phyloP scores from a whole-genome alignment of 2,888 invertebrate genomes.

The Deroplatys truncata region DNA sequence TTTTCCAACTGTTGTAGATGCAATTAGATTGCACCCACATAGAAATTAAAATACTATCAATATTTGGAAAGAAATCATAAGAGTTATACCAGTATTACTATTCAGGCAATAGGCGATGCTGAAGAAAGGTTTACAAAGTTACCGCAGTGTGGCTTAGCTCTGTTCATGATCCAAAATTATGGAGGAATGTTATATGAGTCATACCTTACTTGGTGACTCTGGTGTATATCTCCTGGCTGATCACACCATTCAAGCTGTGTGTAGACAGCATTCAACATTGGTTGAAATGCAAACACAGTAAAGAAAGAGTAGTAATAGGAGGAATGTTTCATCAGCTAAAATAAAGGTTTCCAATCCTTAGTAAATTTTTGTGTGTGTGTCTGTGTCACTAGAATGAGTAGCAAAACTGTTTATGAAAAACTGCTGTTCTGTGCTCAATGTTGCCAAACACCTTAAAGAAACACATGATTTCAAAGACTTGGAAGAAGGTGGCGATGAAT shows the following conservation, averaged over 20 bases:
- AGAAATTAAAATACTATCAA: background rate
- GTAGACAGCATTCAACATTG: background rate
- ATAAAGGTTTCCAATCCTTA: background rate
- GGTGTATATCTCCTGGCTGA: background rate
- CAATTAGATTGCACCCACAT: background rate
- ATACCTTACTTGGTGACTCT: background rate
- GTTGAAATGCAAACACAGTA: background rate
- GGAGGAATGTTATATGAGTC: background rate
- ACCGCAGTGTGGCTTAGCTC: background rate
- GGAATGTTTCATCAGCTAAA: background rate
- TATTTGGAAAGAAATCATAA: background rate
- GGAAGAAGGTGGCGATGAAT: too few species aligned
- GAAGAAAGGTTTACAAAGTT: background rate
- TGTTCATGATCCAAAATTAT: background rate
- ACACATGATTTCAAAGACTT: too few species aligned
- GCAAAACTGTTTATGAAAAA: too few species aligned
- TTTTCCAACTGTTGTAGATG: background rate
- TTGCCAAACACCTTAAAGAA: background rate
- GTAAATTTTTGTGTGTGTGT: background rate
- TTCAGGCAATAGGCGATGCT: too few species aligned
- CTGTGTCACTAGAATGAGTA: background rate
- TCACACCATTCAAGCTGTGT: background rate
- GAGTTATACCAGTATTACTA: background rate
- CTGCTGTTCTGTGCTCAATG: background rate
- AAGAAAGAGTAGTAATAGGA: background rate